Percentiles rank a stretch among this genome's conserved stretches.
Evolutionary conservation across 1,140 invertebrate genomes (phyloP).

Genomic region (Habropoda laboriosa): DNA sequence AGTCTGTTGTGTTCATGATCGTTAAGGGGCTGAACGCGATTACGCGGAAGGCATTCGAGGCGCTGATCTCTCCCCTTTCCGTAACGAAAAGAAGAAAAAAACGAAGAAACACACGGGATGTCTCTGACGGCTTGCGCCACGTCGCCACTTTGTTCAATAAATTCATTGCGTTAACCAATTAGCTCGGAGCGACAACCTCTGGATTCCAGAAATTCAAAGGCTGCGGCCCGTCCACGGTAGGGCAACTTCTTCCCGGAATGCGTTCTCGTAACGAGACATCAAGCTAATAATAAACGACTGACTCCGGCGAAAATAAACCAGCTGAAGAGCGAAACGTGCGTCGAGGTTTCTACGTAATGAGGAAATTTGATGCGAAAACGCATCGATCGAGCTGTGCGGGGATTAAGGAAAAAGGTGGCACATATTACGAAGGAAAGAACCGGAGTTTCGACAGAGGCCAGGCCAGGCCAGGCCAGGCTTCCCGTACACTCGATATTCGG

Average conservation of each 20-base stretch:
- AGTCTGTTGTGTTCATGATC: background rate
- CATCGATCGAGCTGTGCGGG: too few relatives aligned
- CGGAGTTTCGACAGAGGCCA: conserved; percentile 33
- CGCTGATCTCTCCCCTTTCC: conserved; percentile 25
- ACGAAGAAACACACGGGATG: background rate
- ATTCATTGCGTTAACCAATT: conserved; percentile 66
- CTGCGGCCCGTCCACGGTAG: conserved; percentile 19
- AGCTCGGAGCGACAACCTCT: conserved; percentile 64
- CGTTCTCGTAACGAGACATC: conserved; percentile 69
- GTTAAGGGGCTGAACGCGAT: background rate
- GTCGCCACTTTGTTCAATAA: conserved; percentile 61
- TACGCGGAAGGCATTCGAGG: conserved; percentile 25
- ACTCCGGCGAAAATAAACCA: conserved; percentile 64
- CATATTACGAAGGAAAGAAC: conserved; percentile 14
- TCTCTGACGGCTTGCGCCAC: background rate
- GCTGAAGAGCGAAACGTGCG: conserved; percentile 67
- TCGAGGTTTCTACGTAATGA: too few relatives aligned
- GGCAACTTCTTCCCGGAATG: conserved; percentile 65
- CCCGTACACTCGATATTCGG: conserved; percentile 56
- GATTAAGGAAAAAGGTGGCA: too few relatives aligned
- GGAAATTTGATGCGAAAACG: too few relatives aligned
- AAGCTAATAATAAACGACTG: conserved; percentile 73
- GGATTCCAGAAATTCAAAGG: conserved; percentile 74
- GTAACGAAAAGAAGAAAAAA: too few relatives aligned
- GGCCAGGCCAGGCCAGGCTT: too few relatives aligned